Conservation (phyloP, 1,140 invertebrate species). For the Holotrichia oblita region DNA sequence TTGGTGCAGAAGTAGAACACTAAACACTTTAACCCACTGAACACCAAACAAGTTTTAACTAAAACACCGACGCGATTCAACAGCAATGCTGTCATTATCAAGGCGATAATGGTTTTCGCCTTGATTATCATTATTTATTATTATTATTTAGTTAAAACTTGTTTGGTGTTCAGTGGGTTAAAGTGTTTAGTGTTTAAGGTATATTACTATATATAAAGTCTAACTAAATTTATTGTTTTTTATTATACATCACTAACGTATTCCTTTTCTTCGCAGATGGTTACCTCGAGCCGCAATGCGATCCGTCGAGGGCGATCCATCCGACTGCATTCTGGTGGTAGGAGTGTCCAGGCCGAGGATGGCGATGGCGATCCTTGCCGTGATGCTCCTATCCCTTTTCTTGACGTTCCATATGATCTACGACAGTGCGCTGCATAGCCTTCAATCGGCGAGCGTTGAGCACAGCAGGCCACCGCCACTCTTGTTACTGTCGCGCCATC, state of each 20-base stretch:
- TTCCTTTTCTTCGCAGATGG: conserved; percentile 68
- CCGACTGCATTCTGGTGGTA: conserved; percentile 81
- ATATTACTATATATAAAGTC: too few relatives aligned
- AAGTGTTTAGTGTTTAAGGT: too few relatives aligned
- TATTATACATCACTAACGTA: background rate
- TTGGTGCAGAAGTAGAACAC: too few relatives aligned
- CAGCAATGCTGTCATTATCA: too few relatives aligned
- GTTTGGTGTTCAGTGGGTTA: too few relatives aligned
- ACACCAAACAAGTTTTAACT: too few relatives aligned
- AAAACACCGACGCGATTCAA: too few relatives aligned
- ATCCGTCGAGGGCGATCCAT: conserved; percentile 77
- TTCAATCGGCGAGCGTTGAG: conserved; percentile 65
- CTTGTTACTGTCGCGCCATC: conserved; percentile 53
- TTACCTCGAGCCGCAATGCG: conserved; percentile 79
- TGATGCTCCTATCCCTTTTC: conserved; percentile 79
- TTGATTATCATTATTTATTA: too few relatives aligned
- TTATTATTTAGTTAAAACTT: too few relatives aligned
- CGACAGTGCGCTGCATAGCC: conserved; percentile 82
- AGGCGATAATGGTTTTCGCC: too few relatives aligned
- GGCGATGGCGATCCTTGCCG: conserved; percentile 78
- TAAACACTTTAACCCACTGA: too few relatives aligned
- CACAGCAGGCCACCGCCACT: conserved; percentile 53
- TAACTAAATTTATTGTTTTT: too few relatives aligned
- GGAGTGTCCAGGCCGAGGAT: conserved; percentile 81
- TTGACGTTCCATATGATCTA: conserved; percentile 84